These are phyloP conservation scores for Variabilichromis moorii DNA, from an alignment of 2,113 vertebrate species.

Conservation along the genomic window DNA sequence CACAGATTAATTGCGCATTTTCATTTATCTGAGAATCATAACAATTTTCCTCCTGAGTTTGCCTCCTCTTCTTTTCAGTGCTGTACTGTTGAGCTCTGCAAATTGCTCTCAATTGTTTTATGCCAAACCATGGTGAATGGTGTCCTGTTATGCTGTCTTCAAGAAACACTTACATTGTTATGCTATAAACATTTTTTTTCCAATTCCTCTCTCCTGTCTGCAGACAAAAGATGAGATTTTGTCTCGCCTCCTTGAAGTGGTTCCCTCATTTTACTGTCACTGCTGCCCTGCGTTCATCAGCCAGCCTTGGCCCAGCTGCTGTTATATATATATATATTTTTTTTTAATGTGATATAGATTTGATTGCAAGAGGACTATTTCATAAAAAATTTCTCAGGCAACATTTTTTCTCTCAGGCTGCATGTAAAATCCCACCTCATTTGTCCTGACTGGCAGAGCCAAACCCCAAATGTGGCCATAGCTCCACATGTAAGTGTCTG, in stretches of 20 bases:
- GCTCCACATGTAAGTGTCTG: not conserved
- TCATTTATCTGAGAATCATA: not conserved
- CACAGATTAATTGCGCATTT: not conserved
- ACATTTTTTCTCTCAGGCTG: not conserved
- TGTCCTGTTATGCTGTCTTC: not conserved
- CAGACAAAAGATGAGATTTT: not conserved
- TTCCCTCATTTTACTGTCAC: slow-evolving; percentile 30
- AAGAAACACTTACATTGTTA: not conserved
- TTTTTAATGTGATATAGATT: not conserved
- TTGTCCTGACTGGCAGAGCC: not conserved
- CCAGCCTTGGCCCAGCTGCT: not conserved
- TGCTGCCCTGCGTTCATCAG: slow-evolving; percentile 6
- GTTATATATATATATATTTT: not conserved
- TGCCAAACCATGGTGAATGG: not conserved
- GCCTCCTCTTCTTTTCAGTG: not conserved
- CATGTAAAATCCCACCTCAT: not conserved
- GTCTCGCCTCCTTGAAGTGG: not conserved
- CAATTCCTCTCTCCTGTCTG: not conserved
- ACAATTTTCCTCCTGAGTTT: not conserved
- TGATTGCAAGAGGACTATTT: not conserved
- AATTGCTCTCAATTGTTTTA: not conserved
- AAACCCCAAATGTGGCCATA: not conserved
- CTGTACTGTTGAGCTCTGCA: not conserved
- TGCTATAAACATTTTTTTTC: not conserved
- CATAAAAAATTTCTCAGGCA: not conserved